Evolutionary conservation across 2,797 vertebrate species (phyloP), one percentile per base, ranked within the genome.

Genomic region (Coccyzus lansbergi): DNA sequence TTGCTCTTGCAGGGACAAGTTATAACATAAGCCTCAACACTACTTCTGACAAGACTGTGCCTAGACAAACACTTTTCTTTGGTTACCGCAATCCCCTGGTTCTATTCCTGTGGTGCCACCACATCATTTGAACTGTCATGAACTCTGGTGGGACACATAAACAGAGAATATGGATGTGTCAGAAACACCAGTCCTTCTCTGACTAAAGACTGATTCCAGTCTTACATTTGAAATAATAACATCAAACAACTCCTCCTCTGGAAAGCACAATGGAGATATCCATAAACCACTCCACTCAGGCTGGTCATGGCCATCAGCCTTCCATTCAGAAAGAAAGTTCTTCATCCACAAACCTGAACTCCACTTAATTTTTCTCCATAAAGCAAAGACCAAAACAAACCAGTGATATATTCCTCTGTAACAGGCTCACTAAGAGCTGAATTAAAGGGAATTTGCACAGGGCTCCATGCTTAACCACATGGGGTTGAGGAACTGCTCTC

Each of bases 1-100:
- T 78, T 76, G 51, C 68, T 94, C 86, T 46, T 95, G 96, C 95
- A 94, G 83, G 88, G 81, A 79, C 96, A 95, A 26, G 96, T 90
- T 91, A 40, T 16, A 93, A 51, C 53, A 12, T 55, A 77, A 94
- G 48, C 77, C 83, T 79, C 82, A 90, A 79, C 93, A 90, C 44
- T 40, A 53, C 49, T 94, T 77, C 90, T 93, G 74, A 84, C 88
- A 92, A 94, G 70, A 25, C 64, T 33, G 28, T 72, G 64, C 90
- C 78, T 29, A 80, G 67, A 60, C 46, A 88, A 72, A 9, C 64
- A 26, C 75, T 89, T 93, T 63, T 52, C 67, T 84, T 83, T 31
- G 34, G 56, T 74, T 91, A 5, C 60, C 24, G 10, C 53, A 67
- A 82, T 74, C 74, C 51, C 33, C 55, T 63, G 36, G 21, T 70